These are phyloP conservation scores for Caenorhabditis virilis DNA, from an alignment of 2,888 invertebrate genomes.

Conservation along the genomic window DNA sequence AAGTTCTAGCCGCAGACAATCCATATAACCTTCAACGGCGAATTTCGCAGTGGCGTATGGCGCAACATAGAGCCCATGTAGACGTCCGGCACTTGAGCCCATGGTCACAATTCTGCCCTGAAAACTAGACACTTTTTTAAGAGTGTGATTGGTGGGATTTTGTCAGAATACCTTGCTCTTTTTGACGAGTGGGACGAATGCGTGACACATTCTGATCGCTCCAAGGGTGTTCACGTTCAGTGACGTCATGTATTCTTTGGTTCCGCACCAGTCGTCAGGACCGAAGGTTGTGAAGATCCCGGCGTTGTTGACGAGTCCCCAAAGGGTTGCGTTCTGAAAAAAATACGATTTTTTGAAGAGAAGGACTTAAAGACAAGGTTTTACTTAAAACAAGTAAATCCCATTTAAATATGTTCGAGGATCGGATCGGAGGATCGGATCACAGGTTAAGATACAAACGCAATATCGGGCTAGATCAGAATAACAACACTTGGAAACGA, in stretches of 20 bases:
- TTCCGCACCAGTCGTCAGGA: slow-evolving; percentile 87
- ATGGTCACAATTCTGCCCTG: slow-evolving; percentile 70
- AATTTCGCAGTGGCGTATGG: slow-evolving; percentile 63
- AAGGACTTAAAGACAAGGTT: no score
- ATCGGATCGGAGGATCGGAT: no score
- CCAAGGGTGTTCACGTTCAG: slow-evolving; percentile 81
- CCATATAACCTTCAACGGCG: slow-evolving; percentile 65
- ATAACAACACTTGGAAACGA: no score
- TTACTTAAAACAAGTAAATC: no score
- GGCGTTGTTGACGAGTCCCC: slow-evolving; percentile 90
- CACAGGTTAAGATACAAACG: no score
- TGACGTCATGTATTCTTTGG: slow-evolving; percentile 78
- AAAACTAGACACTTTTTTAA: no score
- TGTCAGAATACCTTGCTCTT: slow-evolving; percentile 22
- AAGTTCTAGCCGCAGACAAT: slow-evolving; percentile 56
- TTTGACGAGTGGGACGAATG: slow-evolving; percentile 62
- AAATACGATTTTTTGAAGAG: not conserved
- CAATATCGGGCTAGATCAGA: no score
- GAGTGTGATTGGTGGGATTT: no score
- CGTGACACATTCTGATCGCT: slow-evolving; percentile 59
- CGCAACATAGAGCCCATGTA: slow-evolving; percentile 65
- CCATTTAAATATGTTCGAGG: no score
- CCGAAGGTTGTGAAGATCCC: slow-evolving; percentile 84
- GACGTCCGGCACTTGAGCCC: slow-evolving; percentile 69
- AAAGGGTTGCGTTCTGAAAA: slow-evolving; percentile 81